Base-by-base conservation (phyloP, 2,113 vertebrate species). In the Sminthopsis crassicaudata region DNA sequence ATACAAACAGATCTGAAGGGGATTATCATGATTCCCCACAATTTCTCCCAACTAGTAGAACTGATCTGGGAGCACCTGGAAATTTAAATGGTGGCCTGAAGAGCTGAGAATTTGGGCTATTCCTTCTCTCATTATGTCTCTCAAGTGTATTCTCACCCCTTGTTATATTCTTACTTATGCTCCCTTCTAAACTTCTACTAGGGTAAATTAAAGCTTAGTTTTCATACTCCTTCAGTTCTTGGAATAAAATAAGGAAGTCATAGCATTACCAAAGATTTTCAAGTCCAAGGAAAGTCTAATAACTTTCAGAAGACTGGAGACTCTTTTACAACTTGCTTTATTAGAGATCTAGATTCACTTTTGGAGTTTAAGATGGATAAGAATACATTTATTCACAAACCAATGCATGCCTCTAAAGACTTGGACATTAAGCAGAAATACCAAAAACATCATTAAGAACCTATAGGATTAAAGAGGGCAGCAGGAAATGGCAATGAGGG, bases 21-120 rank as follows among this genome's bases (percentile, higher is more conserved):
- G 96, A 95, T 93, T 92, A 93, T 93, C 57, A 91, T 91, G 27
- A 90, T 51, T 90, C 36, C 92, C 93, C 94, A 89, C 36, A 95
- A 90, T 89, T 91, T 22, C 48, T 8, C 67, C 91, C 94, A 94
- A 97, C 97, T 88, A 88, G 6, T 60, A 98, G 90, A 95, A 96
- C 90, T 54, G 91, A 97, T 57, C 57, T 93, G 53, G 90, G 67
- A 92, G 46, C 88, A 96, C 93, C 92, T n/a, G 54, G 89, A 54
- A 54, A n/a, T 51, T 92, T 93, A 10, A 54, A 26, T 46, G 90
- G 53, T 1, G 6, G 54, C 60, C 0, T 6, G 12, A 0, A 27
- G 89, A 6, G 24, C 30, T n/a, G 36, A n/a, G 60, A n/a, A 76
- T 19, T 76, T 76, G 60, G 60, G 36, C 4, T n/a, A n/a, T 19